Base-by-base conservation (phyloP, 1,140 invertebrate species). In the Chironomus tepperi region DNA sequence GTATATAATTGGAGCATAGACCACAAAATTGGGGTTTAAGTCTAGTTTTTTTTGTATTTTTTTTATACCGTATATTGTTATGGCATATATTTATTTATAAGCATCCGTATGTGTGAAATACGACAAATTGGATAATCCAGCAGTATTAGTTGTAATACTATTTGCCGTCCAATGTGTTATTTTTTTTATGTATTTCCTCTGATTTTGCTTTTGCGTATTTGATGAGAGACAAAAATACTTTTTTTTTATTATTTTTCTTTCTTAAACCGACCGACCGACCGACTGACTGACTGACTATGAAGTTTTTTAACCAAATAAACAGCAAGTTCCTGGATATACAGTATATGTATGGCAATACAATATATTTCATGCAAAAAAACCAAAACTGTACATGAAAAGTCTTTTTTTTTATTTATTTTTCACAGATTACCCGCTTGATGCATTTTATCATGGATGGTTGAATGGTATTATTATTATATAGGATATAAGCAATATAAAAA, bases 1-100 rank as follows among this genome's bases (percentile, higher is more conserved):
- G n/a, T 57, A n/a, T 57, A 15, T 57, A 57, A 57, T 57, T 57
- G 47, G n/a, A n/a, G 47, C 47, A 57, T 57, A 57, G 47, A 57
- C 47, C 47, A 57, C 47, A 57, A 57, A 57, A 57, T 57, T 57
- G 12, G 3, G 47, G 47, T n/a, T 57, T 57, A 57, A n/a, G 24
- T 34, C 24, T 57, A n/a, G 47, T 57, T 57, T 57, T 47, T 47
- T 47, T 47, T 10, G n/a, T 57, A 12, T 15, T 57, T 57, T 57
- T 15, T 57, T 57, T n/a, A 57, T 57, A n/a, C 47, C 47, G n/a
- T 57, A 57, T n/a, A 57, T 12, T 57, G 5, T 47, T 47, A 47
- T 57, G n/a, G 24, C 47, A n/a, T 57, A 57, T 57, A 15, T 57
- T 34, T 57, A 57, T n/a, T 57, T 57, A 57, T 57, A n/a, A n/a